Base-by-base conservation (phyloP, 2,797 vertebrate species). In the Eremophila alpestris region DNA sequence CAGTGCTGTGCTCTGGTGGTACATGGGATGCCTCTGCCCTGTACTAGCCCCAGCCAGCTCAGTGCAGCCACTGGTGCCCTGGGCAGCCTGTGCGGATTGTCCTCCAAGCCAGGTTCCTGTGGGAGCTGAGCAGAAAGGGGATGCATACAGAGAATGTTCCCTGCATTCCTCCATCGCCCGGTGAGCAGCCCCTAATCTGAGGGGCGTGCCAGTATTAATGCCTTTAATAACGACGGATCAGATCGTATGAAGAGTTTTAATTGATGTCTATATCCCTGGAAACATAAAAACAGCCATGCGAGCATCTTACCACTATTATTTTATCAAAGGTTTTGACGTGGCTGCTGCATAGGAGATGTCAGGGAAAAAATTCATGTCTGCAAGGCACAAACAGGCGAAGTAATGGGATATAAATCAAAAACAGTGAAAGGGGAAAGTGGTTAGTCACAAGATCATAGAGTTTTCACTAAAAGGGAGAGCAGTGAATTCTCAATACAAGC, bases 371-470 rank as follows among this genome's bases (percentile, higher is more conserved):
- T 95, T 97, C 97, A 97, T 95, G 96, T 96, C 95, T 97, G 94
- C 93, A 84, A 96, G 95, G 83, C 91, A 95, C 93, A 97, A 97
- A 96, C 94, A 96, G 85, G 95, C 94, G 16, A 96, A 97, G 95
- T 97, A 96, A 97, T 97, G 95, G 96, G 96, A 97, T 96, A 97
- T 97, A 97, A 97, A 97, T 97, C 96, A 97, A 96, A 97, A 97
- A 96, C 94, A 96, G 93, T 94, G 94, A 97, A 96, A 96, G 94
- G 96, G 93, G 94, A 97, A 97, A 95, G 91, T 94, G 95, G 94
- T 92, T 95, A 96, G 95, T 93, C 92, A 95, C 84, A 96, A 95
- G 94, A 94, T 90, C 91, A 91, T 95, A 96, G 94, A 95, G 95
- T 96, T 97, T 97, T 97, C 96, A 95, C 93, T 95, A 95, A 81